Conservation (phyloP, 2,797 vertebrate species). For the Labroides dimidiatus region DNA sequence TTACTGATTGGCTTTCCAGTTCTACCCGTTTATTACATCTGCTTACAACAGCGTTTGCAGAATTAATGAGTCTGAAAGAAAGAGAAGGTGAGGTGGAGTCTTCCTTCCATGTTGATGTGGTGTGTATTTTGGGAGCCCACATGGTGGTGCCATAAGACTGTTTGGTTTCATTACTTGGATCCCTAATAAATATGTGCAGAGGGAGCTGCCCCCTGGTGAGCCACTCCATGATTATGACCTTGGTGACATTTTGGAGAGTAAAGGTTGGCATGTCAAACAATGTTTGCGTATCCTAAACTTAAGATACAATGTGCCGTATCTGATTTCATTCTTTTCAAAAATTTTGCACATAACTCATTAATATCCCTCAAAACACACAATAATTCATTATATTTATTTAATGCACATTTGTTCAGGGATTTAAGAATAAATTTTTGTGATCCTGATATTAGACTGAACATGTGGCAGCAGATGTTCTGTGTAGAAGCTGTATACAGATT, state of each 20-base stretch:
- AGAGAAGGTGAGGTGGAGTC: neutral
- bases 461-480: neutral
- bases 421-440: neutral
- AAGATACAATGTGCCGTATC: neutral
- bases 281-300: neutral
- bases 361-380: neutral
- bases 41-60: neutral
- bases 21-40: neutral
- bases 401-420: neutral
- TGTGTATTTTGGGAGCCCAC: conserved; percentile 33
- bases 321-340: neutral
- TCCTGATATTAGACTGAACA: neutral
- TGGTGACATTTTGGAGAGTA: neutral
- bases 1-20: neutral
- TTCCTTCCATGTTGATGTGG: no score
- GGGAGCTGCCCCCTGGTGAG: neutral
- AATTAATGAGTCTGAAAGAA: no score
- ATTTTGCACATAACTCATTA: no score
- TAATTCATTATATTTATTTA: neutral
- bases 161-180: neutral
- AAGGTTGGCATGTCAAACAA: neutral
- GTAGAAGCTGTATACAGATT: conserved; percentile 12
- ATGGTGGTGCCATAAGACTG: conserved; percentile 47
- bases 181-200: neutral
- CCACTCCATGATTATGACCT: conserved; percentile 6